Evolutionary conservation across 2,797 vertebrate species (phyloP), one percentile per base, ranked within the genome.

Genomic region (Anguilla anguilla): DNA sequence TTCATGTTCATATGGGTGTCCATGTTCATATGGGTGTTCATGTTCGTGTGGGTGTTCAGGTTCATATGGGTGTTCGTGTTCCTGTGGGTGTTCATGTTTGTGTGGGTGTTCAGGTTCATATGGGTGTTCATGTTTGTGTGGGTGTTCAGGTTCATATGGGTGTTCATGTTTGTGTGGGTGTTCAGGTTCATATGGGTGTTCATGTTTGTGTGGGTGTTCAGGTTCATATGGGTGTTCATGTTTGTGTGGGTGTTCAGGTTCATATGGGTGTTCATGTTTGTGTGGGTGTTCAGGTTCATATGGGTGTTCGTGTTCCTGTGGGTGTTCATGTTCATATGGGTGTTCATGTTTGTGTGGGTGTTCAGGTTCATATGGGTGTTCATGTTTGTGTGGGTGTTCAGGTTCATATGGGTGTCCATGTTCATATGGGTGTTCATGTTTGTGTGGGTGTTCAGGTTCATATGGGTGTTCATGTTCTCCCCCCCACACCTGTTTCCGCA

Each of bases 401-500:
- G 59, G 11, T 25, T 59, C 2, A 11, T 84, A 39, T 10, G 10
- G 46, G 25, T 84, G 3, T 84, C 3, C 31, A 22, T 39, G 39
- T 39, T 39, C 39, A 10, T 51, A 51, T 39, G 39, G 39, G 39
- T 39, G 10, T 51, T 51, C 51, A 51, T 0, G 11, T 25, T 59
- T 0, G 0, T 84, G 17, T 10, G 10, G 46, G 25, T 84, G 3
- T 84, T 17, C 51, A 51, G 0, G 10, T 51, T 10, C 51, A 10
- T 51, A 51, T 39, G 39, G 39, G 39, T 84, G 2, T 84, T 28
- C 31, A 19, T 39, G 39, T 39, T 39, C 39, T 2, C 9, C 31
- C 2, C 2, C 28, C 84, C 49, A 15, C 31, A 49, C 17, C 35
- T 64, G 67, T 25, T 89, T 88, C 91, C 89, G 83, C 88, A 99